Conservation (phyloP, 2,888 invertebrate species). For the Idaea straminata region DNA sequence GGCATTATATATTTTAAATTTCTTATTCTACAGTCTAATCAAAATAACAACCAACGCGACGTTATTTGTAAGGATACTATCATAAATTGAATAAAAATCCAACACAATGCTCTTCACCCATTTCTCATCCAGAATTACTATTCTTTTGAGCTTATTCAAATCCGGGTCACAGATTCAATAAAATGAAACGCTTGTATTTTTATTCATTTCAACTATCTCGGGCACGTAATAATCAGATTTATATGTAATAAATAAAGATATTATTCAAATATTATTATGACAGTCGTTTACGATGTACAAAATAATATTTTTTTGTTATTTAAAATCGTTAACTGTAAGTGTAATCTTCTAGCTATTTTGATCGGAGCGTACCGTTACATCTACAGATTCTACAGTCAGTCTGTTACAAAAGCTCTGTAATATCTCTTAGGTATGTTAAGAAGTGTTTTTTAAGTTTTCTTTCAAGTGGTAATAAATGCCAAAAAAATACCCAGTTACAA, state of each 20-base stretch:
- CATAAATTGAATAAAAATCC: constrained; percentile 14
- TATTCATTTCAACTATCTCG: neutral
- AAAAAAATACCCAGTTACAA: no score
- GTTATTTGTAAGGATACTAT: constrained; percentile 3
- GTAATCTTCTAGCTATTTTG: neutral
- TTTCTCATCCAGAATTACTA: neutral
- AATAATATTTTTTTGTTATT: neutral
- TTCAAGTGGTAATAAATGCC: no score
- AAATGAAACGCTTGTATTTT: neutral
- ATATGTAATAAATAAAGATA: neutral
- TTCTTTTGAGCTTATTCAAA: constrained; percentile 1
- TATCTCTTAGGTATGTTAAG: no score
- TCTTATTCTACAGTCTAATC: neutral
- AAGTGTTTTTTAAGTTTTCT: no score
- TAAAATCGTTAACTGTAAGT: neutral
- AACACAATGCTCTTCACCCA: neutral
- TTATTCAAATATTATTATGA: neutral
- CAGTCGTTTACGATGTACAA: neutral
- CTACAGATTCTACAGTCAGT: no score
- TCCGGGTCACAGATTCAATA: neutral
- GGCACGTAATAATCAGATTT: neutral
- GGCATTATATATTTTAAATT: neutral
- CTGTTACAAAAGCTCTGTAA: no score
- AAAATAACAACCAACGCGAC: neutral
- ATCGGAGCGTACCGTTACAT: no score